Evolutionary conservation across 2,888 invertebrate genomes (phyloP).

Genomic region (Rhagonycha fulva): DNA sequence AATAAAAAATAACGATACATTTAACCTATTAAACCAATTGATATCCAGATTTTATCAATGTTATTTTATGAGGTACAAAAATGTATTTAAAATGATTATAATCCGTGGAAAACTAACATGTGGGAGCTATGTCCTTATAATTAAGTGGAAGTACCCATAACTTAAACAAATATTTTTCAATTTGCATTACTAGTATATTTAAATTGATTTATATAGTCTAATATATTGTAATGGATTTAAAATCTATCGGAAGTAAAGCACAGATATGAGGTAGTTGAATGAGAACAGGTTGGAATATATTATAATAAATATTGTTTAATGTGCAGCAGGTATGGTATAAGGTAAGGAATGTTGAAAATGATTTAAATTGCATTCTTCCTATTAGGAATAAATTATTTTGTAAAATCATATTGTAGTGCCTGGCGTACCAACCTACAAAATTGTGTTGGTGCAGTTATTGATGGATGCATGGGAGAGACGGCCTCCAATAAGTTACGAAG

Average conservation of each 20-base stretch:
- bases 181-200: neutral
- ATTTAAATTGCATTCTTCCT: neutral
- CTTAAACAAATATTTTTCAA: neutral
- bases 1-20: neutral
- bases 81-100: neutral
- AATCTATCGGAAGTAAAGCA: neutral
- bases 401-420: neutral
- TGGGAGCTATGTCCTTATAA: neutral
- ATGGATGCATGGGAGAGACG: slow-evolving; percentile 2
- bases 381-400: neutral
- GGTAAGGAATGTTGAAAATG: neutral
- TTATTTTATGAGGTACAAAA: neutral
- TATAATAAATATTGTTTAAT: neutral
- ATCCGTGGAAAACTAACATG: neutral
- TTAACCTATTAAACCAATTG: neutral
- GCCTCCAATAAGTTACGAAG: neutral
- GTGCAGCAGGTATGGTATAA: neutral
- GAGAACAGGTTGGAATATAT: neutral
- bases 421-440: neutral
- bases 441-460: neutral
- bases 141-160: neutral
- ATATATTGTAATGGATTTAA: neutral
- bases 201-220: neutral
- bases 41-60: neutral
- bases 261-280: neutral